phyloP scores from a whole-genome alignment of 1,140 invertebrate genomes.

The Triops longicaudatus region DNA sequence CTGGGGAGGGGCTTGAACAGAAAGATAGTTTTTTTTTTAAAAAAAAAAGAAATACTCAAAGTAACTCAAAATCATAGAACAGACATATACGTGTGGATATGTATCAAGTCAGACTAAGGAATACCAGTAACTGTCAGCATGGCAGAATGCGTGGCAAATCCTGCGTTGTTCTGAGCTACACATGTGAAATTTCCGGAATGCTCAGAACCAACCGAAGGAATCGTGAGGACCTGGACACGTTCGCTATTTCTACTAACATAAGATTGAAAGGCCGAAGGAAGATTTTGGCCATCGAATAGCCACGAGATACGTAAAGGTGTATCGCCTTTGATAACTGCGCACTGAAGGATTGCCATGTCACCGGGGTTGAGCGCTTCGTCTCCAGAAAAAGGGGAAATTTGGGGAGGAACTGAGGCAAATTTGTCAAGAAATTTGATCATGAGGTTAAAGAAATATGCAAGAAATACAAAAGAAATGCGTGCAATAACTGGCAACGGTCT shows the following conservation, averaged over 20 bases:
- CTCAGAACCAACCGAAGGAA: constrained; percentile 50
- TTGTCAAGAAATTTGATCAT: background rate
- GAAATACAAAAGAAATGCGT: background rate
- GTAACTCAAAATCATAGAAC: constrained; percentile 37
- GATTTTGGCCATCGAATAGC: constrained; percentile 23
- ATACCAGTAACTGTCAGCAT: constrained; percentile 57
- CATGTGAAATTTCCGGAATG: constrained; percentile 50
- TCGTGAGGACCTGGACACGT: constrained; percentile 50
- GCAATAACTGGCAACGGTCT: background rate
- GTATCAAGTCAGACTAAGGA: background rate
- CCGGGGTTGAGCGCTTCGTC: constrained; percentile 33
- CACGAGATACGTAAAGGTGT: constrained; percentile 33
- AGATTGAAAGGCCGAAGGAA: constrained; percentile 37
- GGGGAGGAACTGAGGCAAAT: constrained; percentile 50
- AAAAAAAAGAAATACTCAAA: background rate
- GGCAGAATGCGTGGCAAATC: constrained; percentile 46
- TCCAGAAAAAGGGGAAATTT: constrained; percentile 60
- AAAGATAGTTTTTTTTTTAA: background rate
- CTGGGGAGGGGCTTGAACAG: constrained; percentile 46
- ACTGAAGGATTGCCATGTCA: constrained; percentile 33
- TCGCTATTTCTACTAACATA: constrained; percentile 50
- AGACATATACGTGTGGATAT: constrained; percentile 10
- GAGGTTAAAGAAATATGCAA: background rate
- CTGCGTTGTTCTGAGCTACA: constrained; percentile 43
- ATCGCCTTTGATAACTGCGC: constrained; percentile 38